Evolutionary conservation across 1,140 invertebrate species (phyloP), one percentile per base, ranked within the genome.

Genomic region (Dinothrombium tinctorium): DNA sequence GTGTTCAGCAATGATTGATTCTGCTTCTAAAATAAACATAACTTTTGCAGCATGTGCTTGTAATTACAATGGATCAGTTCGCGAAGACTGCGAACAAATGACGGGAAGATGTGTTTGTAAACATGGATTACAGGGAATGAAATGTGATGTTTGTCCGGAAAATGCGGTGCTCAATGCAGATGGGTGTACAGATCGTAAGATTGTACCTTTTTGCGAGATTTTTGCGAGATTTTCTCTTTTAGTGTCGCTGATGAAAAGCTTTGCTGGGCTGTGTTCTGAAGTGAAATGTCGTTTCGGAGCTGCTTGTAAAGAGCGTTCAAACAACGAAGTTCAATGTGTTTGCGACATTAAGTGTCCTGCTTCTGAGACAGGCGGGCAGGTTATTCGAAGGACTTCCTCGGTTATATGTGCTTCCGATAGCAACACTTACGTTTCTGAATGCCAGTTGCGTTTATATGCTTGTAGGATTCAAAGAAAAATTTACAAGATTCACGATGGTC

Each of bases 51-150:
- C 40, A 24, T 46, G 45, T 24, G 29, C 54, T n/a, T 82, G 77
- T 54, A 76, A 76, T 17, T 56, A 67, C 4, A 72, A 73, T 50
- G 78, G 78, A 1, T 75, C 76, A 0, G 66, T 71, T 0, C 60
- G 76, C 35, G 69, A 75, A 41, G 76, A 82, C 55, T 82, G 78
- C 57, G 75, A 80, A 47, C 76, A 81, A 58, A 78, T 76, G 69
- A 76, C 69, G 2, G 78, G 44, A 19, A 21, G 24, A 31, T 46
- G 45, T 40, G 69, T 77, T 19, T 82, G 77, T 57, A 76, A 74
- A 53, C 61, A 67, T 3, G 67, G 69, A 12, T 69, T 75, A 12
- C 61, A 66, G 25, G 76, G 78, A 9, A 68, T 73, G 49, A 77
- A 79, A 50, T 81, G 77, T 58, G 79, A 81, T 31, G 67, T 72